Conservation (phyloP, 2,113 vertebrate species). For the Jacana jacana region DNA sequence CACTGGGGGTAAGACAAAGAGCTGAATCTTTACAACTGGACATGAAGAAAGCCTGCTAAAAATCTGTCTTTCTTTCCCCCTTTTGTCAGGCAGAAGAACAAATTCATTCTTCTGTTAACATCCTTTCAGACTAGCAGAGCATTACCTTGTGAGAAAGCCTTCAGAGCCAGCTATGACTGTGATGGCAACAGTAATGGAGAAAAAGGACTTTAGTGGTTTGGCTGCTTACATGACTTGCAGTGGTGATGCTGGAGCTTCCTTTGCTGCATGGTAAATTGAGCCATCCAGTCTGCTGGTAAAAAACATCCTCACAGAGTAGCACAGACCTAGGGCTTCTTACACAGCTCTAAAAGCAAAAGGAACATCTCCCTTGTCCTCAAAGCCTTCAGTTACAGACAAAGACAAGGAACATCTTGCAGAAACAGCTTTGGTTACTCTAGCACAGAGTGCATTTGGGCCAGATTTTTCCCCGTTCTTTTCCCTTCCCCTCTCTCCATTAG, state of each 20-base stretch:
- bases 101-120: neutral
- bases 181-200: neutral
- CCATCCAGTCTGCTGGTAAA: neutral
- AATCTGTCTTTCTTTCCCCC: neutral
- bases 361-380: neutral
- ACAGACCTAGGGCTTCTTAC: neutral
- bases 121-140: neutral
- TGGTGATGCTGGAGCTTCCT: neutral
- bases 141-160: neutral
- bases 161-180: neutral
- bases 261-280: neutral
- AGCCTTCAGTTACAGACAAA: neutral
- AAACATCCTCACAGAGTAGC: neutral
- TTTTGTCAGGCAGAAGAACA: neutral
- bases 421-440: neutral
- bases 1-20: neutral
- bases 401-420: neutral
- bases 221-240: neutral
- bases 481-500: neutral
- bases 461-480: neutral
- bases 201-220: neutral
- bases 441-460: neutral
- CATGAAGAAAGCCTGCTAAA: neutral
- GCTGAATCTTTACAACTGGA: neutral
- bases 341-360: neutral